Conservation (phyloP, 1,140 invertebrate species). For the Andricus grossulariae region DNA sequence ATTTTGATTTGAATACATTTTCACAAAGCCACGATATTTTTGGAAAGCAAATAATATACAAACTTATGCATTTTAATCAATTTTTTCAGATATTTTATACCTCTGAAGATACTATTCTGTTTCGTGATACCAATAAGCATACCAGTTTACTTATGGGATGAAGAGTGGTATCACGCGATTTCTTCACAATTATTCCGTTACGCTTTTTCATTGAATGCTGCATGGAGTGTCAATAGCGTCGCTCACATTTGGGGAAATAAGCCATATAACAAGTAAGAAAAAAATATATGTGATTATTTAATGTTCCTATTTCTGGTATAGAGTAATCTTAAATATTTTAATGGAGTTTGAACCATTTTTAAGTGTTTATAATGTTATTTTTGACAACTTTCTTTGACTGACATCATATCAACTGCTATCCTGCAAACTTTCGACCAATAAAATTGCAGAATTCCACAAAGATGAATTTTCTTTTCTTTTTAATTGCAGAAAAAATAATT, state of each 20-base stretch:
- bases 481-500: too few species aligned
- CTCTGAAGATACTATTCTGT: constrained; percentile 81
- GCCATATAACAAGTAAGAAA: constrained; percentile 83
- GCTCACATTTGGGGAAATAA: constrained; percentile 85
- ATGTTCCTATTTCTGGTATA: too few species aligned
- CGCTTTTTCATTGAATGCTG: constrained; percentile 80
- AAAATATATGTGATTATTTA: neutral
- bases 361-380: too few species aligned
- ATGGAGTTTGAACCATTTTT: too few species aligned
- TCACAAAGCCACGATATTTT: too few species aligned
- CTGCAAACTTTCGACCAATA: too few species aligned
- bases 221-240: constrained; percentile 88
- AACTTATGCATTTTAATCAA: constrained; percentile 26
- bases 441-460: too few species aligned
- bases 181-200: constrained; percentile 80
- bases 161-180: constrained; percentile 74
- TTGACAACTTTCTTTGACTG: too few species aligned
- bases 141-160: constrained; percentile 83
- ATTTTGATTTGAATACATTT: too few species aligned
- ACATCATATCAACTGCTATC: too few species aligned
- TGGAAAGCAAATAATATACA: neutral
- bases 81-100: constrained; percentile 81
- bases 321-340: too few species aligned
- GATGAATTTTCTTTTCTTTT: too few species aligned
- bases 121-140: constrained; percentile 86